A percentile compares a stretch with the other conserved stretches of the same genome.
Conservation (phyloP, 1,140 invertebrate species). For the Neotoxoptera formosana region DNA sequence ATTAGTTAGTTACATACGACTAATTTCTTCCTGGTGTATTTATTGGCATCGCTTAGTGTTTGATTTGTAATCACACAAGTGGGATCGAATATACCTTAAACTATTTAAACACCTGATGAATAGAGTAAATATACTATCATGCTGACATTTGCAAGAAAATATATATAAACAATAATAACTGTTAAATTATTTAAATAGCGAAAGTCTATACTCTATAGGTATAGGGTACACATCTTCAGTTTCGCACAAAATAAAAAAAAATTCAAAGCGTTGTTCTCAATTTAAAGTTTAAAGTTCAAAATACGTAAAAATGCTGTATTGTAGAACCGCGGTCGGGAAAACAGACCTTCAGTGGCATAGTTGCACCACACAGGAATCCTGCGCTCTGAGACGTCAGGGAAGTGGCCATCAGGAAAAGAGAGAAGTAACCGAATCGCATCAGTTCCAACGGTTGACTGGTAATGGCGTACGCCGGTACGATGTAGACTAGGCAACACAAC, state of each 20-base stretch:
- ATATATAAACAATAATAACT: too few relatives aligned
- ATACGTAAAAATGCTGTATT: neutral
- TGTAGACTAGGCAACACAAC: slow-evolving; percentile 78
- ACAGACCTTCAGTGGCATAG: slow-evolving; percentile 78
- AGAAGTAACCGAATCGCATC: slow-evolving; percentile 78
- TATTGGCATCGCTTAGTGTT: neutral
- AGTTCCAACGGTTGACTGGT: slow-evolving; percentile 83
- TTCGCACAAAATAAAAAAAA: too few relatives aligned
- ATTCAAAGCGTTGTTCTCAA: too few relatives aligned
- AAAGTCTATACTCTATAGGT: too few relatives aligned
- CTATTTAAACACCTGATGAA: too few relatives aligned
- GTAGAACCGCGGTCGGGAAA: neutral
- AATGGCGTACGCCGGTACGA: slow-evolving; percentile 82
- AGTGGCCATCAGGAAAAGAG: slow-evolving; percentile 79
- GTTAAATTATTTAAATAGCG: too few relatives aligned
- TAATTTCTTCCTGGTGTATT: neutral
- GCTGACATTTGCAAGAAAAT: too few relatives aligned
- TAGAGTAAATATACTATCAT: too few relatives aligned
- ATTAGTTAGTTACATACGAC: neutral
- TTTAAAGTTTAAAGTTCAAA: too few relatives aligned
- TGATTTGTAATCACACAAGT: too few relatives aligned
- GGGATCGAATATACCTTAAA: too few relatives aligned
- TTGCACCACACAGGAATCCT: slow-evolving; percentile 91
- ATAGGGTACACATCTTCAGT: too few relatives aligned
- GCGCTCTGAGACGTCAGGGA: slow-evolving; percentile 88